These are phyloP conservation scores for Peromyscus californicus DNA, from an alignment of 2,113 vertebrate genomes.

Conservation along the genomic window DNA sequence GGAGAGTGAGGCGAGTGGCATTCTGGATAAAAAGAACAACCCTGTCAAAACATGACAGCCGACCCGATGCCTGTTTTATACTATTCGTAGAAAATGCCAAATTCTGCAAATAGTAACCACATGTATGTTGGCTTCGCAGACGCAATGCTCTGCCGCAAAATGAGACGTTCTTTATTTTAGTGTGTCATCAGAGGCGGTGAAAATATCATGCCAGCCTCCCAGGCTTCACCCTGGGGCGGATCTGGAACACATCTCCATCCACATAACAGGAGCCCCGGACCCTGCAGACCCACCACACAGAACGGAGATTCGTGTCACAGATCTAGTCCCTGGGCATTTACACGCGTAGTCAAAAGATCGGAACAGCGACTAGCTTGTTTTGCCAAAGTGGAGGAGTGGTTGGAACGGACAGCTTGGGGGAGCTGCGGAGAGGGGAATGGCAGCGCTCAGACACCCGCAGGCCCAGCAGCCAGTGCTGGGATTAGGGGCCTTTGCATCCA, in stretches of 20 bases:
- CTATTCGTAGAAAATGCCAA: slow-evolving; percentile 91
- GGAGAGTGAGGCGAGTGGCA: slow-evolving; percentile 80
- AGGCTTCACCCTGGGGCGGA: slow-evolving; percentile 85
- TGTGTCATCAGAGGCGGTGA: slow-evolving; percentile 87
- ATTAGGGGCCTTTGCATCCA: slow-evolving; percentile 71
- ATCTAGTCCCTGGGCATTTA: slow-evolving; percentile 86
- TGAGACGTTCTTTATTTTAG: slow-evolving; percentile 87
- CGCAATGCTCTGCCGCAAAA: slow-evolving; percentile 86
- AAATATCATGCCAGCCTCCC: slow-evolving; percentile 87
- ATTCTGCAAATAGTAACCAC: slow-evolving; percentile 91
- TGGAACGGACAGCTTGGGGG: slow-evolving; percentile 70
- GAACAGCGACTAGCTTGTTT: slow-evolving; percentile 81
- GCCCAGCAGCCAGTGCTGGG: slow-evolving; percentile 63
- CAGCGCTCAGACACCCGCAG: slow-evolving; percentile 68
- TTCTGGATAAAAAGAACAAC: slow-evolving; percentile 88
- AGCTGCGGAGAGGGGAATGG: slow-evolving; percentile 63
- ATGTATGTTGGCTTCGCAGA: slow-evolving; percentile 85
- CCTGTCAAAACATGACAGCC: slow-evolving; percentile 89
- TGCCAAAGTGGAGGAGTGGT: slow-evolving; percentile 71
- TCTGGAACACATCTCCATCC: slow-evolving; percentile 75
- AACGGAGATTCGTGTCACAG: slow-evolving; percentile 83
- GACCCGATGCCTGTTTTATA: slow-evolving; percentile 87
- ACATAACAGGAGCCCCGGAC: slow-evolving; percentile 68
- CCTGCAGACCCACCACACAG: slow-evolving; percentile 75
- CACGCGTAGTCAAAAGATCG: slow-evolving; percentile 84